A percentile compares a stretch with the other conserved stretches of the same genome.
phyloP scores from a whole-genome alignment of 2,113 vertebrate genomes.

The Catharus minimus region DNA sequence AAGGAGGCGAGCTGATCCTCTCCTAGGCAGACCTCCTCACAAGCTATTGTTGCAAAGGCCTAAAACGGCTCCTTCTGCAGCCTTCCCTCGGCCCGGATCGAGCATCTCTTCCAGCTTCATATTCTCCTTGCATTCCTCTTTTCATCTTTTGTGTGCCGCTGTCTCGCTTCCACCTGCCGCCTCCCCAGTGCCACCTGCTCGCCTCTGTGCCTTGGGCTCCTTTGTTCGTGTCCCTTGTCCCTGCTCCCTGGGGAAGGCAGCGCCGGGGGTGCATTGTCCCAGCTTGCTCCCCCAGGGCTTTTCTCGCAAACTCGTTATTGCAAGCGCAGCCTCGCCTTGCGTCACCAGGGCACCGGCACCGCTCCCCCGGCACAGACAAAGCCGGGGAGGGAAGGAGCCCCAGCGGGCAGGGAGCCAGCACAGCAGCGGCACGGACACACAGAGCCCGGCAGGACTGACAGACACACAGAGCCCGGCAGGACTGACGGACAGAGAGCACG shows the following conservation, averaged over 20 bases:
- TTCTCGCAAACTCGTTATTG: not conserved
- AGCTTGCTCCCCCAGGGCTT: not conserved
- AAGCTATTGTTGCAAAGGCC: slow-evolving; percentile 2
- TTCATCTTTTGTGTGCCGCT: not conserved
- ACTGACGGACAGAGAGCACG: too few species aligned
- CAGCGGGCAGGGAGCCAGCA: not conserved
- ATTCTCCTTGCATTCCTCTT: not conserved
- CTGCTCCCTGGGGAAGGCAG: not conserved
- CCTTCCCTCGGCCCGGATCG: not conserved
- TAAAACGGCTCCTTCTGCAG: not conserved
- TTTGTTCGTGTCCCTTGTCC: not conserved
- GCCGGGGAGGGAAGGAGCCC: not conserved
- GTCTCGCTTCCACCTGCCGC: not conserved
- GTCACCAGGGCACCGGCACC: not conserved
- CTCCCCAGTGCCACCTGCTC: slow-evolving; percentile 5
- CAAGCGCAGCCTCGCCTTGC: not conserved
- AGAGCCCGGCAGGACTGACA: fast-evolving
- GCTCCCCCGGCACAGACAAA: not conserved
- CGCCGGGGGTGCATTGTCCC: not conserved
- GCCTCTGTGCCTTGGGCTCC: not conserved
- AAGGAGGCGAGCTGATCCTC: slow-evolving; percentile 23
- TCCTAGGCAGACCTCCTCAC: slow-evolving; percentile 8
- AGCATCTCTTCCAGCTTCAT: not conserved
- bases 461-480: not conserved
- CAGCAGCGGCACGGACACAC: not conserved